A percentile compares a stretch with the other conserved stretches of the same genome.
phyloP scores from a whole-genome alignment of 2,888 invertebrate genomes.

The Synanthedon vespiformis region DNA sequence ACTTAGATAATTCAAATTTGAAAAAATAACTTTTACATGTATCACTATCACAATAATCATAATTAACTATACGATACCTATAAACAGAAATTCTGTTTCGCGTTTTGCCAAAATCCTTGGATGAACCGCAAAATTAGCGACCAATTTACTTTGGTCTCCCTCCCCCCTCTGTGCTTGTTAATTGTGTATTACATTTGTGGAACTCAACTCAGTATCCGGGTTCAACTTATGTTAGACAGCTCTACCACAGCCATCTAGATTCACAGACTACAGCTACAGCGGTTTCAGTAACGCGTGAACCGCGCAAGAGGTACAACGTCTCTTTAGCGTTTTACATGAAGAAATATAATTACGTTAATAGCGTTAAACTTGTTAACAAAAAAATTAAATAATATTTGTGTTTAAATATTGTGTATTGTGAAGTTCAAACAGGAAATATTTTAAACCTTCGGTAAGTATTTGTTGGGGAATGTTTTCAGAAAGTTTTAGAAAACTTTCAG shows the following conservation, averaged over 20 bases:
- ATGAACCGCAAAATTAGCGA: background rate
- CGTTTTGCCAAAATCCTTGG: background rate
- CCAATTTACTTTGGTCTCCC: background rate
- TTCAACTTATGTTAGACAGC: background rate
- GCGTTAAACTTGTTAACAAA: background rate
- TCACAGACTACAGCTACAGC: background rate
- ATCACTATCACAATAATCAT: no score
- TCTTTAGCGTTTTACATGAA: background rate
- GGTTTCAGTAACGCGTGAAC: background rate
- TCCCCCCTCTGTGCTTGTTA: background rate
- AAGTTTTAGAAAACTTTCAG: no score
- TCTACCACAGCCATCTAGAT: no score
- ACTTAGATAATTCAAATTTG: no score
- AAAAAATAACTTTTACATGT: no score
- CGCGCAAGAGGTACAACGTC: background rate
- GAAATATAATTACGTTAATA: background rate
- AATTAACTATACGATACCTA: no score
- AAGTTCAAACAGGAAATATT: no score
- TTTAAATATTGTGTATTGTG: no score
- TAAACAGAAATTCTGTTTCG: no score
- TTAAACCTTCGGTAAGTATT: no score
- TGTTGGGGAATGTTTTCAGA: no score
- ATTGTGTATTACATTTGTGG: background rate
- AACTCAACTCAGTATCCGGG: background rate
- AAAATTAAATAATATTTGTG: background rate